Conservation (phyloP, 2,888 invertebrate genomes). For the Drosophila setosimentum region DNA sequence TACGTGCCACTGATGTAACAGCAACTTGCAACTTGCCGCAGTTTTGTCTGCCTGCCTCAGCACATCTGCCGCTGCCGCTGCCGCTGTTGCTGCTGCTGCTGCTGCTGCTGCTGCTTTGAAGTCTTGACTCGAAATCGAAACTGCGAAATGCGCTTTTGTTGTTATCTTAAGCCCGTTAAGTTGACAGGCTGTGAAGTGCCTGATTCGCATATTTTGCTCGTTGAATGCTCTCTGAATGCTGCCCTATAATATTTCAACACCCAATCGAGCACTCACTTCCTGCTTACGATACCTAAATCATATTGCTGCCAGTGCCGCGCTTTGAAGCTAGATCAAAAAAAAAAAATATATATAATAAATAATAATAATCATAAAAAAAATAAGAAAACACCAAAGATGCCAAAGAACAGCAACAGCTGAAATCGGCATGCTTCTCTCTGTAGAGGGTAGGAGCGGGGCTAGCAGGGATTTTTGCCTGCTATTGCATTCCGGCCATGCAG, state of each 20-base stretch:
- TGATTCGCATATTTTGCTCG: conserved; percentile 49
- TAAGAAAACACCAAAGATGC: conserved; percentile 36
- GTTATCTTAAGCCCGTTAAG: conserved; percentile 63
- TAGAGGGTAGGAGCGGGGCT: neutral
- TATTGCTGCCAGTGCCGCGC: conserved; percentile 50
- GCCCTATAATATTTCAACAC: conserved; percentile 74
- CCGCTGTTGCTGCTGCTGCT: neutral
- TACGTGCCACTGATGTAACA: conserved; percentile 73
- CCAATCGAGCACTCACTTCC: conserved; percentile 71
- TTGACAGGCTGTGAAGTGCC: conserved; percentile 54
- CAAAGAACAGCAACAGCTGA: conserved; percentile 52
- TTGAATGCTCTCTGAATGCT: neutral
- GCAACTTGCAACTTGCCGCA: conserved; percentile 36
- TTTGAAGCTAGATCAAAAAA: conserved; percentile 38
- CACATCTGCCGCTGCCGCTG: conserved; percentile 15
- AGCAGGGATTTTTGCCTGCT: conserved; percentile 47
- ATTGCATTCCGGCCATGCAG: conserved; percentile 74
- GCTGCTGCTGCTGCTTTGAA: conserved; percentile 47
- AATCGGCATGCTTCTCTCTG: conserved; percentile 58
- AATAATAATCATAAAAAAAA: neutral
- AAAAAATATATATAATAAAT: neutral
- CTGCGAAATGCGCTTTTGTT: conserved; percentile 36
- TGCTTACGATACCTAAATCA: conserved; percentile 59
- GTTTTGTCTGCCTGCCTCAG: conserved; percentile 38
- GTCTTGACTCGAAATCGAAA: conserved; percentile 57